Evolutionary conservation across 2,113 vertebrate genomes (phyloP), one percentile per base, ranked within the genome.

Genomic region (Meles meles): DNA sequence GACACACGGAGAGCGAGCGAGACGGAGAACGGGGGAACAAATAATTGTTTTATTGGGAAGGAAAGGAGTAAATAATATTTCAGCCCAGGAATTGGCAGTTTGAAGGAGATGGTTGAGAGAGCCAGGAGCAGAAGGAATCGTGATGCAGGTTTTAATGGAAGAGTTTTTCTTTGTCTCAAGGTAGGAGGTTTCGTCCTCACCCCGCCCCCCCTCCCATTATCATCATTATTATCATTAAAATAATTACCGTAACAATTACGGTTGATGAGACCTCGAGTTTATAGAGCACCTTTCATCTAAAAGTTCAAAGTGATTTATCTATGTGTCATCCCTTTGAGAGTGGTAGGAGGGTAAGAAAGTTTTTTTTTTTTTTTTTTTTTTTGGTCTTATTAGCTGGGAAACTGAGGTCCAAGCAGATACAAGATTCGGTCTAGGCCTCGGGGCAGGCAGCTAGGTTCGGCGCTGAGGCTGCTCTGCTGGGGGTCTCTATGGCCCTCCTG

Each of bases 191-290:
- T 96, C 7, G 0, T 90, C 88, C 91, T 80, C 15, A 5, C 88
- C 82, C 80, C 7, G 31, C 57, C n/a, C 92, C 89, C 59, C 82
- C 91, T 52, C 92, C 95, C 95, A 96, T 98, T 97, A 97, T 96
- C 97, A 97, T 98, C 97, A 96, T 98, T 97, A 98, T 97, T 96
- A 97, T 98, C 97, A 98, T 98, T 98, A 98, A 97, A 98, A 98
- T 98, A 98, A 98, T 98, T 97, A 98, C 95, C 4, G 67, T 97
- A 98, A 97, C 97, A 98, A 98, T 98, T 98, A 98, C 91, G 71
- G 96, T 93, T 98, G 98, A 98, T 98, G 97, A 98, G 97, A 94
- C 95, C 98, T 98, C 47, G 12, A 94, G 94, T 97, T 98, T 98
- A 97, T 55, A 63, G 94, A 94, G 82, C 95, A 96, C 97, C 97